Evolutionary conservation across 23 tunicate genomes (phyloP).

Genomic region (Botrylloides violaceus): DNA sequence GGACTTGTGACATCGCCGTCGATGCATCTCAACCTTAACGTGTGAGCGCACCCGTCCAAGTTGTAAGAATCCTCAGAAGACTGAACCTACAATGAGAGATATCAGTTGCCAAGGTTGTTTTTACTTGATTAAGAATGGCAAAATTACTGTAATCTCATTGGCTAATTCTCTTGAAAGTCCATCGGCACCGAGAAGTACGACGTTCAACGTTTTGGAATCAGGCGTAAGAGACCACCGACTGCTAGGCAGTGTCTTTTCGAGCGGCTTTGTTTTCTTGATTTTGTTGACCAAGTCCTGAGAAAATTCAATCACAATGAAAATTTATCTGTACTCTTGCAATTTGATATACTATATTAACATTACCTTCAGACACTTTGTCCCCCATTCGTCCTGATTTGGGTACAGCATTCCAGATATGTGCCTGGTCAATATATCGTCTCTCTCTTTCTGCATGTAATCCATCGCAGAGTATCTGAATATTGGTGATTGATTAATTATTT

Average conservation of each 20-base stretch:
- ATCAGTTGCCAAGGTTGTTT: background rate
- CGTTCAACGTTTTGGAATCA: slow-evolving; percentile 65
- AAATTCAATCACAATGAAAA: too few relatives aligned
- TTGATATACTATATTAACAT: background rate
- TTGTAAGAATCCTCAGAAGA: slow-evolving; percentile 65
- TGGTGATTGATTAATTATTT: background rate
- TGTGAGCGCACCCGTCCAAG: slow-evolving; percentile 56
- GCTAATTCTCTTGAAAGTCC: slow-evolving; percentile 75
- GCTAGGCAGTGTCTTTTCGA: slow-evolving; percentile 19
- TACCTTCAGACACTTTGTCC: slow-evolving; percentile 40
- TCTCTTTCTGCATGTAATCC: slow-evolving; percentile 45
- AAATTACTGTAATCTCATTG: slow-evolving; percentile 78
- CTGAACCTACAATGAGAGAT: slow-evolving; percentile 36
- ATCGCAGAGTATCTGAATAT: slow-evolving; percentile 56
- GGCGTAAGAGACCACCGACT: slow-evolving; percentile 60
- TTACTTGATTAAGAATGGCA: background rate
- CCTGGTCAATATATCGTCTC: slow-evolving; percentile 57
- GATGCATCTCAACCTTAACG: slow-evolving; percentile 50
- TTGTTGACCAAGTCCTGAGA: slow-evolving; percentile 12
- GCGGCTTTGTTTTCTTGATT: slow-evolving; percentile 20
- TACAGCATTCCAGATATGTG: slow-evolving; percentile 51
- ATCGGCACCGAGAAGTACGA: slow-evolving; percentile 74
- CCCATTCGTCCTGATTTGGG: slow-evolving; percentile 79
- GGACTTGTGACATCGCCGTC: slow-evolving; percentile 62
- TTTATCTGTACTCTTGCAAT: background rate